These are phyloP conservation scores for Bombus difficillimus DNA, from an alignment of 1,140 invertebrate genomes.

Conservation along the genomic window DNA sequence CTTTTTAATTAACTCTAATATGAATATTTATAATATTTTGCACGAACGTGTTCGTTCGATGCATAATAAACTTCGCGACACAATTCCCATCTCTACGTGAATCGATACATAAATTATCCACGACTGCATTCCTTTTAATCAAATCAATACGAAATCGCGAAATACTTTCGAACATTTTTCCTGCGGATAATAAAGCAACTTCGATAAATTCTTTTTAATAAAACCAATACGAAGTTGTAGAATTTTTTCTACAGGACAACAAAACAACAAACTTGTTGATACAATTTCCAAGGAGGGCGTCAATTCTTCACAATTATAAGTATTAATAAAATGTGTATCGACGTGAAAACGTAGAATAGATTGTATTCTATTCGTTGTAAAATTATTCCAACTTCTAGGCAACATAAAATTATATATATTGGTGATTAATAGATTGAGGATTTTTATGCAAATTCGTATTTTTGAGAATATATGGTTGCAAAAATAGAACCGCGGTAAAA, in stretches of 20 bases:
- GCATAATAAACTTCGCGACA: background rate
- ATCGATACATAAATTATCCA: background rate
- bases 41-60: background rate
- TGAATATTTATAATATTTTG: background rate
- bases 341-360: too few relatives aligned
- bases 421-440: too few relatives aligned
- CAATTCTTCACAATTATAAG: too few relatives aligned
- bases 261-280: background rate
- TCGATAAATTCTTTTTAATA: background rate
- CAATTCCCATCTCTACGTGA: background rate
- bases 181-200: background rate
- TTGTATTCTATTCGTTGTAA: too few relatives aligned
- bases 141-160: background rate
- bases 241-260: background rate
- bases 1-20: background rate
- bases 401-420: too few relatives aligned
- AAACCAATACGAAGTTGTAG: background rate
- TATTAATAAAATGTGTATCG: too few relatives aligned
- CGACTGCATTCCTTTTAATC: background rate
- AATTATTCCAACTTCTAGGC: too few relatives aligned
- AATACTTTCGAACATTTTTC: background rate
- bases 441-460: too few relatives aligned
- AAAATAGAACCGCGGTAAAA: too few relatives aligned
- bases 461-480: too few relatives aligned
- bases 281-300: background rate